These are phyloP conservation scores for Ridgeia piscesae DNA, from an alignment of 1,140 invertebrate genomes.

Conservation along the genomic window DNA sequence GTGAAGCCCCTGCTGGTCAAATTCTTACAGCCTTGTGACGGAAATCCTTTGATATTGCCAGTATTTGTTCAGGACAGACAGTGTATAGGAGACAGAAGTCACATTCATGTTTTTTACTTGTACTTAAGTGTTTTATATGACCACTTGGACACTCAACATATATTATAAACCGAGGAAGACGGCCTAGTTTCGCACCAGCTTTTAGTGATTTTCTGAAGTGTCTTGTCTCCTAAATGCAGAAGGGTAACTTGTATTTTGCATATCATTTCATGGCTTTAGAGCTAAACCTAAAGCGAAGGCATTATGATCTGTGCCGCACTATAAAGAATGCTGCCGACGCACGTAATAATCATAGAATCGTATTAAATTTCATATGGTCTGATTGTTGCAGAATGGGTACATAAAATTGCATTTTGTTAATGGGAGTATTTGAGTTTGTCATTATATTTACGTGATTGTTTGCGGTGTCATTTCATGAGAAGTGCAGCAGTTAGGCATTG, in stretches of 20 bases:
- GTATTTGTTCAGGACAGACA: not conserved
- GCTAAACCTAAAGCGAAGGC: not conserved
- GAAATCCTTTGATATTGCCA: not conserved
- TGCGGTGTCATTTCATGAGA: not conserved
- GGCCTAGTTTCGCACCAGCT: not conserved
- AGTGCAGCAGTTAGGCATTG: not conserved
- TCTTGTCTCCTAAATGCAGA: not conserved
- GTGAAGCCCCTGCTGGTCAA: not conserved
- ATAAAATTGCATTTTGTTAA: not conserved
- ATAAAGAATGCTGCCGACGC: not conserved
- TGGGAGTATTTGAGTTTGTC: not conserved
- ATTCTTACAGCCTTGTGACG: not conserved
- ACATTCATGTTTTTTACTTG: not conserved
- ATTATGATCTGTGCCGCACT: not conserved
- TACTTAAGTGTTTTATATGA: not conserved
- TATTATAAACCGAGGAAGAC: no score
- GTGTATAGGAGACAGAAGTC: not conserved
- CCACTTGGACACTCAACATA: not conserved
- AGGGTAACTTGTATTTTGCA: not conserved
- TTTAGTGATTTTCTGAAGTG: not conserved
- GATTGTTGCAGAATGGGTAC: not conserved
- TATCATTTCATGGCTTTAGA: not conserved
- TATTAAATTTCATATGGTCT: not conserved
- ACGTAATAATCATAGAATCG: not conserved
- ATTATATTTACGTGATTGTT: not conserved